Base-by-base conservation (phyloP, 2,113 vertebrate species). In the Peromyscus maniculatus region DNA sequence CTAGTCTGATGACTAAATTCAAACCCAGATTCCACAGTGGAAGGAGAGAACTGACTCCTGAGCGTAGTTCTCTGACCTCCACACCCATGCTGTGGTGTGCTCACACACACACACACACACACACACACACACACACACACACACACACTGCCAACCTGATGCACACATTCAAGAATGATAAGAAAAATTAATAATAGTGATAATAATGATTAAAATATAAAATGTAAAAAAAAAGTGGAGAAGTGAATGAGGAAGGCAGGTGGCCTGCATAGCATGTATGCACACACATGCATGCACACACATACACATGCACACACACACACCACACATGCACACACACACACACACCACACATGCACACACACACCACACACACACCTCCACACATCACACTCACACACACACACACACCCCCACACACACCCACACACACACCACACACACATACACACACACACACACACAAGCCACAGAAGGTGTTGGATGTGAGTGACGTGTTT, bases 401-500 rank as follows among this genome's bases (percentile, higher is more conserved):
- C n/a, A n/a, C n/a, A n/a, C n/a, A n/a, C n/a, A n/a, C n/a, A n/a
- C n/a, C n/a, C n/a, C n/a, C 39, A 43, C 39, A 43, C 39, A 43
- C 39, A 43, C 39, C 39, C 12, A 83, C 5, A 21, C 33, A n/a
- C n/a, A n/a, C n/a, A n/a, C n/a, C n/a, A n/a, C n/a, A n/a, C n/a
- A n/a, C n/a, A n/a, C n/a, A n/a, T n/a, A n/a, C n/a, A n/a, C n/a
- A n/a, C n/a, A n/a, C n/a, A n/a, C n/a, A n/a, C n/a, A n/a, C n/a
- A n/a, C n/a, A n/a, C n/a, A n/a, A n/a, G 24, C 78, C 17, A 33
- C 36, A 26, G 15, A 9, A 57, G 26, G n/a, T 0, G 17, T 13
- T 17, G 43, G 4, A 2, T 59, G 1, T 2, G n/a, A 24, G 52
- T 0, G 0, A 69, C 28, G 0, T 36, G 31, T 46, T 67, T 67